A percentile compares a stretch with the other conserved stretches of the same genome.
Evolutionary conservation across 2,888 invertebrate genomes (phyloP).

Genomic region (Ceriagrion tenellum): DNA sequence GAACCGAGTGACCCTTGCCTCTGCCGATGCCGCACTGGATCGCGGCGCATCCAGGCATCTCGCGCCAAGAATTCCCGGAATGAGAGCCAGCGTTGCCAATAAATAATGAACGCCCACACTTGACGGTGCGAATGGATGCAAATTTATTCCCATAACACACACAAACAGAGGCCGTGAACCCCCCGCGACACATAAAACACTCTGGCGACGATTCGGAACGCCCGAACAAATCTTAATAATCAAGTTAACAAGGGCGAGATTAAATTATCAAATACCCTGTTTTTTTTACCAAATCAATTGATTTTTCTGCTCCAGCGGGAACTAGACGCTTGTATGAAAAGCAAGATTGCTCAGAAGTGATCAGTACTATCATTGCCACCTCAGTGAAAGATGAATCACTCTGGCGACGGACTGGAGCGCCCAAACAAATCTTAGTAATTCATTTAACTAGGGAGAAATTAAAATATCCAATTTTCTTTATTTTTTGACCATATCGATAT

Average conservation of each 20-base stretch:
- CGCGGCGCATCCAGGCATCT: neutral
- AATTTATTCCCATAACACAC: neutral
- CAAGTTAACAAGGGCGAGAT: neutral
- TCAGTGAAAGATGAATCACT: no score
- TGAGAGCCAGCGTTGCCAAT: neutral
- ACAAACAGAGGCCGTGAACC: neutral
- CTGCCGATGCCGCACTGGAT: neutral
- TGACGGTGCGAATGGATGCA: neutral
- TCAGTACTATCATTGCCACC: no score
- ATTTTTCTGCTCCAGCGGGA: no score
- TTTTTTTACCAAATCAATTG: no score
- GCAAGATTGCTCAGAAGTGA: no score
- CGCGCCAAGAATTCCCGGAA: constrained; percentile 14
- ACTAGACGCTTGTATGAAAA: no score
- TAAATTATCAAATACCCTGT: neutral
- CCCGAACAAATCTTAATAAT: neutral
- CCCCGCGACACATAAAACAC: neutral
- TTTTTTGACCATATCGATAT: no score
- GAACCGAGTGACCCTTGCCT: neutral
- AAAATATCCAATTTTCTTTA: no score
- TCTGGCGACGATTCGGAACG: neutral
- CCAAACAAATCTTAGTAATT: no score
- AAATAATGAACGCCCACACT: constrained; percentile 9
- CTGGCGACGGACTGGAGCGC: no score
- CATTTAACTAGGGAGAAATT: no score